Percentiles rank a stretch among this genome's conserved stretches.
Evolutionary conservation across 2,888 invertebrate species (phyloP).

Genomic region (Nowickia ferox): DNA sequence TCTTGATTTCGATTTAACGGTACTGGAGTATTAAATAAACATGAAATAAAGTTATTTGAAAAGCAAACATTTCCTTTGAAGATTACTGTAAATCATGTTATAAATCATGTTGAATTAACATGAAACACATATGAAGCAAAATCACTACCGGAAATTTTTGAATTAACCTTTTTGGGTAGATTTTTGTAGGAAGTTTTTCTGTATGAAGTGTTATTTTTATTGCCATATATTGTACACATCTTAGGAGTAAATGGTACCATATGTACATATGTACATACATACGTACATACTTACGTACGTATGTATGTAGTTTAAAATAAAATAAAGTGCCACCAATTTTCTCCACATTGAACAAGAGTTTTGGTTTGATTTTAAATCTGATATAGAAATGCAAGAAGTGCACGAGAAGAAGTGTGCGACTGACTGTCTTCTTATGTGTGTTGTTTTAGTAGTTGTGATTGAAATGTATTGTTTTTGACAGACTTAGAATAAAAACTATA

Average conservation of each 20-base stretch:
- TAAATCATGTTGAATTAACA: too few species aligned
- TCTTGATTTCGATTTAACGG: too few species aligned
- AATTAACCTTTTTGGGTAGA: too few species aligned
- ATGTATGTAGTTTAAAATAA: background rate
- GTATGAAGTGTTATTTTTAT: too few species aligned
- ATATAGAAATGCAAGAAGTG: slow-evolving; percentile 17
- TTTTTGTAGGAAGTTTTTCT: too few species aligned
- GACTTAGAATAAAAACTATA: slow-evolving; percentile 41
- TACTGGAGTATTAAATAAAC: too few species aligned
- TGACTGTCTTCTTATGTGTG: background rate
- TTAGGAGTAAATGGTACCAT: background rate
- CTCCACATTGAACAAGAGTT: slow-evolving; percentile 13
- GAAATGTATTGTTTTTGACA: slow-evolving; percentile 67
- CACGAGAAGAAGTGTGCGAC: background rate
- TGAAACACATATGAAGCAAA: too few species aligned
- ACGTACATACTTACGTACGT: background rate
- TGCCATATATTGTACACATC: background rate
- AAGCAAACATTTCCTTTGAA: too few species aligned
- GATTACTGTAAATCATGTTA: too few species aligned
- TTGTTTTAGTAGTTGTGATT: slow-evolving; percentile 60
- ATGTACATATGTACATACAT: background rate
- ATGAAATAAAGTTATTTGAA: too few species aligned
- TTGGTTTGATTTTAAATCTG: slow-evolving; percentile 40
- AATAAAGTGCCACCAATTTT: slow-evolving; percentile 32
- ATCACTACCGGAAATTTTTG: too few species aligned